Percentiles rank a stretch among this genome's conserved stretches.
phyloP scores from a whole-genome alignment of 2,113 vertebrate species.

The Rhineura floridana region DNA sequence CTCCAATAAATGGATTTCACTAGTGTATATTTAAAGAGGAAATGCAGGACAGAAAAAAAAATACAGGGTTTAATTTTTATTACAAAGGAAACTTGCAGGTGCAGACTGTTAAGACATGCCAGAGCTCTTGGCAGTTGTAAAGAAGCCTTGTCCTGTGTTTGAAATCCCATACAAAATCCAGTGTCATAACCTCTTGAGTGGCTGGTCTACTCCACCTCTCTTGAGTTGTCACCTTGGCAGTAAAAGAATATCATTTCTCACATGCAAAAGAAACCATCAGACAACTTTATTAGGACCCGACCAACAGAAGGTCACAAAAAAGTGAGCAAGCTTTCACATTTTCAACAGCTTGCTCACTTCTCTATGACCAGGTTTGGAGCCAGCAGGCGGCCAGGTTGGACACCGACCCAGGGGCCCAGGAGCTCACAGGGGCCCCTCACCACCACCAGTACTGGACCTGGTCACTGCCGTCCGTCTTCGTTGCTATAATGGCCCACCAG shows the following conservation, averaged over 20 bases:
- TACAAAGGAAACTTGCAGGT: constrained; percentile 55
- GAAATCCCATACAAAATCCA: constrained; percentile 14
- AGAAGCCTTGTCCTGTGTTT: neutral
- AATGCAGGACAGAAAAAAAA: constrained; percentile 42
- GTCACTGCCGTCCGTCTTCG: no score
- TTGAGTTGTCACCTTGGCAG: neutral
- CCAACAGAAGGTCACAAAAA: neutral
- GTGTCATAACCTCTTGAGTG: neutral
- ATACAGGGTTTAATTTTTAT: constrained; percentile 34
- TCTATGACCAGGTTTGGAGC: no score
- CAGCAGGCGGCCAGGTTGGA: no score
- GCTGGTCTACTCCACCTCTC: neutral
- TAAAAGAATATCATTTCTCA: neutral
- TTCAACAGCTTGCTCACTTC: neutral
- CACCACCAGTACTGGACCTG: no score
- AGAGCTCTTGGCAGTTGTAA: neutral
- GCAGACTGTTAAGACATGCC: neutral
- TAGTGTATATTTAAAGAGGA: constrained; percentile 48
- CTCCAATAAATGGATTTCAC: constrained; percentile 63
- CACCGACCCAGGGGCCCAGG: no score
- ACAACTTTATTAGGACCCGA: neutral
- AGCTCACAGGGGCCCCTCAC: no score
- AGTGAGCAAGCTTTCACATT: neutral
- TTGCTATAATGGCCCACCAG: no score
- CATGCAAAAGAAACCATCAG: neutral